Evolutionary conservation across 1,140 invertebrate genomes (phyloP), one percentile per base, ranked within the genome.

Genomic region (Drosophila arizonae): DNA sequence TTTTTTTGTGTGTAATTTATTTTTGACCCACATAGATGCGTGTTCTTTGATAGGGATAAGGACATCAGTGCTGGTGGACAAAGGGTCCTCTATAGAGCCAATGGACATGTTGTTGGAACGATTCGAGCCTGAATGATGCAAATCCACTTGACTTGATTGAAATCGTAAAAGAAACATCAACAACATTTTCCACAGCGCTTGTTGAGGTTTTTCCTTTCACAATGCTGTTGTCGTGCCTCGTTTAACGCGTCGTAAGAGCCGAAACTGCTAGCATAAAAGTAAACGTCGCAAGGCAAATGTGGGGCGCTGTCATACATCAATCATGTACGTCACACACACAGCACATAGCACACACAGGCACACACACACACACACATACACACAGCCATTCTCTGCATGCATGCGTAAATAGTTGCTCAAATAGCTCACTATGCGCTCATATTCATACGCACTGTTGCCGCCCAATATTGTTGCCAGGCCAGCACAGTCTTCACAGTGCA

Each of bases 131-230:
- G 36, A 67, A 64, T 75, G 79, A 80, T 84, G 76, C 55, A 88
- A 80, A 80, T 80, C 84, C 84, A 88, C 84, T 88, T 84, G 79
- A 77, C 79, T 88, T 88, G 84, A 88, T 88, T 88, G 85, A 88
- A 88, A 84, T 84, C 85, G 67, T 84, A 78, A 79, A 55, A n/a
- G 26, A 6, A 75, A 63, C 65, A 77, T 62, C 67, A 79, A 72
- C 76, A 79, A 78, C 58, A 73, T 79, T 87, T 39, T 70, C 52
- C 65, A 65, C 55, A 80, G 58, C 51, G 57, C 10, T 36, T 41
- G 67, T 57, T 61, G 66, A 48, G 5, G n/a, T 13, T 61, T 15
- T n/a, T 15, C 43, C 21, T 24, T 24, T 24, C 21, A 45, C 15
- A 15, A n/a, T 43, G 13, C n/a, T 43, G 43, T 45, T 9, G n/a